Evolutionary conservation across 2,888 invertebrate species (phyloP).

Genomic region (Hololepta plana): DNA sequence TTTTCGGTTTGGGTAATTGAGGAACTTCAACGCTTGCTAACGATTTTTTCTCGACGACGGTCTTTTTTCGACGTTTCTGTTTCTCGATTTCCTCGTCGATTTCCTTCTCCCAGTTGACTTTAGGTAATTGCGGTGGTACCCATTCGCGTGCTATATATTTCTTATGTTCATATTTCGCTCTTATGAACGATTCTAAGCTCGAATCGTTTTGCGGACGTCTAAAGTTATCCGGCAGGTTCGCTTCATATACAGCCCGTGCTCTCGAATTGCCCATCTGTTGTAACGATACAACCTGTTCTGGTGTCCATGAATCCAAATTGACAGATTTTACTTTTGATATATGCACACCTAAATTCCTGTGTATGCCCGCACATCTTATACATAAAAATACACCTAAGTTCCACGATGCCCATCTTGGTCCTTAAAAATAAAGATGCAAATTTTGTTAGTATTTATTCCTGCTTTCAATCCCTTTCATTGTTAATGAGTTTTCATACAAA

Average conservation of each 20-base stretch:
- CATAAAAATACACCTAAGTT: slow-evolving; percentile 96
- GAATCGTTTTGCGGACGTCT: slow-evolving; percentile 89
- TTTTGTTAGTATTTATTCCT: no score
- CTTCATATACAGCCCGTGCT: slow-evolving; percentile 93
- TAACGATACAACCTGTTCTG: slow-evolving; percentile 74
- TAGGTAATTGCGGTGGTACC: slow-evolving; percentile 75
- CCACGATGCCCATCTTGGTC: slow-evolving; percentile 99
- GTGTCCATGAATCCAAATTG: slow-evolving; percentile 95
- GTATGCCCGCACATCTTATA: slow-evolving; percentile 97
- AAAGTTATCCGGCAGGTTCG: slow-evolving; percentile 89
- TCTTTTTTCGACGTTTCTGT: slow-evolving; percentile 68
- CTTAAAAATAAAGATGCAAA: slow-evolving; percentile 30
- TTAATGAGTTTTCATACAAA: no score
- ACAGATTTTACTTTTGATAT: slow-evolving; percentile 98
- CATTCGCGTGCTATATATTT: slow-evolving; percentile 97
- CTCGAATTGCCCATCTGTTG: slow-evolving; percentile 98
- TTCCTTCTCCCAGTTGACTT: slow-evolving; percentile 68
- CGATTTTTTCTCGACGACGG: slow-evolving; percentile 23
- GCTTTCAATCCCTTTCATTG: no score
- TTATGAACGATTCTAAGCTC: slow-evolving; percentile 85
- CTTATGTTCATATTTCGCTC: slow-evolving; percentile 97
- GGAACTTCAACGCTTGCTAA: slow-evolving; percentile 31
- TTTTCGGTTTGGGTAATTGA: slow-evolving; percentile 39
- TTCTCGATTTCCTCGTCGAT: slow-evolving; percentile 72
- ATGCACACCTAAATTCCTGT: slow-evolving; percentile 95